Evolutionary conservation across 2,888 invertebrate genomes (phyloP).

Genomic region (Microplitis deprimator): DNA sequence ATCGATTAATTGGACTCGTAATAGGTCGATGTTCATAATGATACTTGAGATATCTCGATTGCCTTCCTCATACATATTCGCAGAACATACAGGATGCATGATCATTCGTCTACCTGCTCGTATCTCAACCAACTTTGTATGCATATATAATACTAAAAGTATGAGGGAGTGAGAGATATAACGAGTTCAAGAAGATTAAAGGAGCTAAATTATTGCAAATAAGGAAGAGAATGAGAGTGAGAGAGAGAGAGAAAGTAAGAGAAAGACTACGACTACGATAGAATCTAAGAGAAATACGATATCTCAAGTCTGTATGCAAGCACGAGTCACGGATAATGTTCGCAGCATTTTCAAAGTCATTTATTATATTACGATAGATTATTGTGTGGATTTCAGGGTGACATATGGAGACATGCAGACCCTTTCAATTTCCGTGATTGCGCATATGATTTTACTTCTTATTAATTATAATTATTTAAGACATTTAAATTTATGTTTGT

Average conservation of each 20-base stretch:
- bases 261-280: background rate
- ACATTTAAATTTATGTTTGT: too few species aligned
- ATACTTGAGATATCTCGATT: conserved; percentile 28
- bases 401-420: conserved; percentile 6
- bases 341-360: conserved; percentile 44
- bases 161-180: conserved; percentile 21
- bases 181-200: conserved; percentile 18
- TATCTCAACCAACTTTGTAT: conserved; percentile 12
- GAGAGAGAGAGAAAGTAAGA: background rate
- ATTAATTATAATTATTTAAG: background rate
- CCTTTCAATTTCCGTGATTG: conserved; percentile 18
- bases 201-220: background rate
- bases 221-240: conserved; percentile 3
- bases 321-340: conserved; percentile 51
- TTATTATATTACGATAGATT: background rate
- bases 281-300: conserved; percentile 47
- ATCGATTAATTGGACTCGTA: conserved; percentile 26
- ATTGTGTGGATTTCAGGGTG: conserved; percentile 8
- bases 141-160: conserved; percentile 42
- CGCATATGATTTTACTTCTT: conserved; percentile 13
- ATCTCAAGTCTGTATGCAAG: conserved; percentile 48
- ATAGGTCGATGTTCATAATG: conserved; percentile 17
- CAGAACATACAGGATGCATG: background rate
- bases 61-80: conserved; percentile 49
- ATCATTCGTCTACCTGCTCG: conserved; percentile 26